phyloP scores from a whole-genome alignment of 2,797 vertebrate genomes.

The Chelon labrosus region DNA sequence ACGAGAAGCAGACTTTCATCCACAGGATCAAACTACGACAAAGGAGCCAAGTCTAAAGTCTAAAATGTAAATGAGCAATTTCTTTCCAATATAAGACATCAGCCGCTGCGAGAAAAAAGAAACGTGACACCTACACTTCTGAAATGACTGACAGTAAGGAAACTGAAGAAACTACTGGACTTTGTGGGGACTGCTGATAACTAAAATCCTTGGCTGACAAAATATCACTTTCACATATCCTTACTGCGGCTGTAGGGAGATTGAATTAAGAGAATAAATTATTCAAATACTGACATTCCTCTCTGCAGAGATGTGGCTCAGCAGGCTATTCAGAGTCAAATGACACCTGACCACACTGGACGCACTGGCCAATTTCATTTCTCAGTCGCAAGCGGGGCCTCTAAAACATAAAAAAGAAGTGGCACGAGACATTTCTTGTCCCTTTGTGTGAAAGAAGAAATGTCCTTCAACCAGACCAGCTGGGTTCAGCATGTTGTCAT shows the following conservation, averaged over 20 bases:
- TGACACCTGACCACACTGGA: not conserved
- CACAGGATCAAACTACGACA: conserved; percentile 54
- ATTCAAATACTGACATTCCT: conserved; percentile 26
- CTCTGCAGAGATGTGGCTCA: conserved; percentile 5
- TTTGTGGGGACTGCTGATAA: conserved; percentile 62
- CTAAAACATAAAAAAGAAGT: too few species aligned
- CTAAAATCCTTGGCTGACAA: conserved; percentile 42
- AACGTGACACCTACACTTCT: conserved; percentile 44
- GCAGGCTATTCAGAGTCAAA: not conserved
- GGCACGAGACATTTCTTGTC: not conserved
- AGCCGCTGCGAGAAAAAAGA: not conserved
- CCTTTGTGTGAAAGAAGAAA: not conserved
- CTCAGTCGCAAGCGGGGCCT: not conserved
- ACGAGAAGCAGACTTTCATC: conserved; percentile 57
- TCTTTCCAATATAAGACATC: conserved; percentile 36
- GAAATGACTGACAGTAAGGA: conserved; percentile 48
- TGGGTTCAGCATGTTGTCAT: not conserved
- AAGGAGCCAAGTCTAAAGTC: conserved; percentile 54
- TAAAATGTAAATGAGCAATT: conserved; percentile 64
- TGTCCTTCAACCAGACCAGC: not conserved
- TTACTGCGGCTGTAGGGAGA: conserved; percentile 1
- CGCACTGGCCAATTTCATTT: not conserved
- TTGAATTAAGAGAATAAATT: conserved; percentile 27
- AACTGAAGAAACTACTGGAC: conserved; percentile 48
- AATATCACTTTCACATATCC: conserved; percentile 40